A percentile compares a stretch with the other conserved stretches of the same genome.
Conservation (phyloP, 1,140 invertebrate species). For the Lerema accius region DNA sequence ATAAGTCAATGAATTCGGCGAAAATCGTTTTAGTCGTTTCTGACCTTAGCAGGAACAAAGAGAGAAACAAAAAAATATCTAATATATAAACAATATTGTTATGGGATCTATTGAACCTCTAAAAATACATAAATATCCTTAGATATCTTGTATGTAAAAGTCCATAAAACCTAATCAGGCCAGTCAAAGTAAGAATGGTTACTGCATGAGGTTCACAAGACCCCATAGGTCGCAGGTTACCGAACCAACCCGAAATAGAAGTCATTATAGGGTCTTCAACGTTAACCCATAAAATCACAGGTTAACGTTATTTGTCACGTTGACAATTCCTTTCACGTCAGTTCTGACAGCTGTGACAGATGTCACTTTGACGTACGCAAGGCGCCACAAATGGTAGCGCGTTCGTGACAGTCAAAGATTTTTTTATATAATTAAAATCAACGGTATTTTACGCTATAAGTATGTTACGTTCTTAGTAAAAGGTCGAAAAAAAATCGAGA, state of each 20-base stretch:
- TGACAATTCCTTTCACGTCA: slow-evolving; percentile 6
- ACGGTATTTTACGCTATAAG: no score
- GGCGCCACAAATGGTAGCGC: neutral
- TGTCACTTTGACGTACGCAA: slow-evolving; percentile 4
- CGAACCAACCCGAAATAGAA: slow-evolving; percentile 23
- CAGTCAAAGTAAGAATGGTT: slow-evolving; percentile 10
- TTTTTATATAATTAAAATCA: neutral
- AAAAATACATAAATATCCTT: no score
- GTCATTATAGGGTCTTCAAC: slow-evolving; percentile 15
- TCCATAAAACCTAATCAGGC: no score
- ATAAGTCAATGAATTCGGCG: no score
- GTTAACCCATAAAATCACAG: neutral
- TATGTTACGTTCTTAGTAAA: no score
- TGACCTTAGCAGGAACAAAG: no score
- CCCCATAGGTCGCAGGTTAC: slow-evolving; percentile 3
- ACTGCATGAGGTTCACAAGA: slow-evolving; percentile 17
- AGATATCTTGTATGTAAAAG: no score
- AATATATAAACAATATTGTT: no score
- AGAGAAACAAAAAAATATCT: no score
- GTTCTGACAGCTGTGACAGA: slow-evolving; percentile 12
- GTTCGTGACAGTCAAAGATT: neutral
- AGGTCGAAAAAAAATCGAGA: no score
- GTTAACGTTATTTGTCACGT: slow-evolving; percentile 13
- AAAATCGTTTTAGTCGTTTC: no score
- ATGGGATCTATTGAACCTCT: no score